Evolutionary conservation across 2,888 invertebrate genomes (phyloP).

Genomic region (Netelia inedita): DNA sequence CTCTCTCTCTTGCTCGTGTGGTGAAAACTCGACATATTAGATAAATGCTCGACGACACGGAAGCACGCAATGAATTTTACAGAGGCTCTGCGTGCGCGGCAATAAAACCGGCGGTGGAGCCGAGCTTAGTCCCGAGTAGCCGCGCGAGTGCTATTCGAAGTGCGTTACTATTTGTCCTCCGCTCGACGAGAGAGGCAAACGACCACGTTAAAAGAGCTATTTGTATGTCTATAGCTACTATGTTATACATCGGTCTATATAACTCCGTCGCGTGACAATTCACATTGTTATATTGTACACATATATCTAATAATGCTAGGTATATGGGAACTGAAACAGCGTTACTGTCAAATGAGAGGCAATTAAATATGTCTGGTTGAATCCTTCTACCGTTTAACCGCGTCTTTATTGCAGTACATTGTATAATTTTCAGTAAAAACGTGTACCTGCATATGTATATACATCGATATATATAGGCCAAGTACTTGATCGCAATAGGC

Average conservation of each 20-base stretch:
- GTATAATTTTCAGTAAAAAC: background rate
- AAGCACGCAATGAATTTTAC: conserved; percentile 45
- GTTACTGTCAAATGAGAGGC: conserved; percentile 44
- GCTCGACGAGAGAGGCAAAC: conserved; percentile 48
- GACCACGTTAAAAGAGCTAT: conserved; percentile 50
- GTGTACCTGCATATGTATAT: background rate
- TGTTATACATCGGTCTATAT: conserved; percentile 31
- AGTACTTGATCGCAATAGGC: too few relatives aligned
- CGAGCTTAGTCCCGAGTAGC: conserved; percentile 1
- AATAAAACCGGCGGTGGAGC: conserved; percentile 41
- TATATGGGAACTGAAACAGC: conserved; percentile 6
- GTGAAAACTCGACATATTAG: conserved; percentile 31
- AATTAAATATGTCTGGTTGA: conserved; percentile 24
- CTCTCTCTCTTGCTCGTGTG: background rate
- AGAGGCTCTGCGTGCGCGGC: conserved; percentile 25
- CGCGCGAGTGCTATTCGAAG: conserved; percentile 48
- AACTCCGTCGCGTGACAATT: conserved; percentile 49
- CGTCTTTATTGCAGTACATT: conserved; percentile 7
- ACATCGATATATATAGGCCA: background rate
- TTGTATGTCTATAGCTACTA: conserved; percentile 22
- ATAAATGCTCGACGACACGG: conserved; percentile 40
- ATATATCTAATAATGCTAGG: background rate
- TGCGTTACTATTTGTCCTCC: conserved; percentile 32
- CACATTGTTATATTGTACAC: conserved; percentile 24
- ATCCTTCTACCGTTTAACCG: conserved; percentile 6